phyloP scores from a whole-genome alignment of 1,140 invertebrate genomes.

The Mercenaria mercenaria region DNA sequence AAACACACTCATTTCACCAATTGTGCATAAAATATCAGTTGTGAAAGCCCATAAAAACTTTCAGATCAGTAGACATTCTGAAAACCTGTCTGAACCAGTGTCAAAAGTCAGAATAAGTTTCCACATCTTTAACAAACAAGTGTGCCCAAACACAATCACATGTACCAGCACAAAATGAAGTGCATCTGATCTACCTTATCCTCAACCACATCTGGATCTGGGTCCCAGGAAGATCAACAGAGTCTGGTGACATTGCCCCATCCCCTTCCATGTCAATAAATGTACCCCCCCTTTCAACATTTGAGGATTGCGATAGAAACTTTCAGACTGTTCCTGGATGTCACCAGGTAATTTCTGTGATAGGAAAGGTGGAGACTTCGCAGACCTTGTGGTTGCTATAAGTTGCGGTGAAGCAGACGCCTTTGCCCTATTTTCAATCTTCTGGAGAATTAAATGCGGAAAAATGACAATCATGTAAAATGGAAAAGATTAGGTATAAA shows the following conservation, averaged over 20 bases:
- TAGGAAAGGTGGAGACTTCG: conserved; percentile 7
- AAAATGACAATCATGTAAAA: no score
- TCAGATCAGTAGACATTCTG: no score
- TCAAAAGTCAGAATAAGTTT: background rate
- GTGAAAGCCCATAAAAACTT: no score
- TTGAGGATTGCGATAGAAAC: conserved; percentile 1
- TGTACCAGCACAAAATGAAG: background rate
- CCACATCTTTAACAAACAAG: background rate
- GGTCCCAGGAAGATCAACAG: background rate
- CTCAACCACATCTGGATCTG: background rate
- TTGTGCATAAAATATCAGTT: no score
- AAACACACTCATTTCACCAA: no score
- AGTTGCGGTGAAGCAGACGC: background rate
- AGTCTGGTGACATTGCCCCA: background rate
- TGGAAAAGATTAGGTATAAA: background rate
- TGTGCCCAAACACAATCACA: background rate
- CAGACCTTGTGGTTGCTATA: conserved; percentile 1
- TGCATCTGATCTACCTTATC: background rate
- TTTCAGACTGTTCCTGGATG: background rate
- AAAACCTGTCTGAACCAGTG: background rate
- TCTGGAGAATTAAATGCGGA: no score
- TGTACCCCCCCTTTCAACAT: conserved; percentile 7
- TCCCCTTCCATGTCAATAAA: background rate
- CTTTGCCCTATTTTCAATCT: background rate
- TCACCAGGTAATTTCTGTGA: background rate